Base-by-base conservation (phyloP, 2,888 invertebrate genomes). In the Agrilus biguttatus region DNA sequence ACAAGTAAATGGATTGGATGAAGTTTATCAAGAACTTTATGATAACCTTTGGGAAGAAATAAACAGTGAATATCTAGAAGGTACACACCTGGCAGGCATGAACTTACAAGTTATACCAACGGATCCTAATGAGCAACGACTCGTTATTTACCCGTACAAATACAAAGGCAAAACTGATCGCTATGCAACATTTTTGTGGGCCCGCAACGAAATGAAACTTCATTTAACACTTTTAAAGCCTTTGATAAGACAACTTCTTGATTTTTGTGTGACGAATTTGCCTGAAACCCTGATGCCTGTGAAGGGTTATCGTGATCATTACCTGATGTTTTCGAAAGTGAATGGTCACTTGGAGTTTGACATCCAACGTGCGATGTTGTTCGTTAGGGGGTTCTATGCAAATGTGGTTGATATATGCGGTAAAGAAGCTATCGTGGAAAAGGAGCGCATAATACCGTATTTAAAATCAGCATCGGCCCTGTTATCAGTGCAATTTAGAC, bases 51-150 rank as follows among this genome's bases (percentile, higher is more conserved):
- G 80, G 45, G 54, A 63, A 4, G 78, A 79, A 54, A 70, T 71
- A 37, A 69, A 76, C 51, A 55, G 55, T 0, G 77, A 77, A 50
- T 82, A 75, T 67, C 68, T 77, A 51, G 63, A 64, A 14, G 67
- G 77, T 39, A 72, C 80, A 43, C 78, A 80, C 50, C 65, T 71
- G 1, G 71, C 76, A 33, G 80, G 80, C 10, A 74, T 83, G 38
- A 75, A 74, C 53, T 73, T 73, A 32, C 74, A 80, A 42, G 69
- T 82, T 13, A 69, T 72, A 33, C 75, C 78, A 41, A 60, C 69
- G 33, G 76, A 76, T 0, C 73, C 75, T 34, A 70, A 72, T 6
- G 64, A 72, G 3, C 66, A 63, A 14, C 66, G 69, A 45, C 67
- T 68, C 47, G 57, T 56, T 45, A 70, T 77, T 55, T 62, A 67